Evolutionary conservation across 2,888 invertebrate species (phyloP), one percentile per base, ranked within the genome.

Genomic region (Andricus curvator): DNA sequence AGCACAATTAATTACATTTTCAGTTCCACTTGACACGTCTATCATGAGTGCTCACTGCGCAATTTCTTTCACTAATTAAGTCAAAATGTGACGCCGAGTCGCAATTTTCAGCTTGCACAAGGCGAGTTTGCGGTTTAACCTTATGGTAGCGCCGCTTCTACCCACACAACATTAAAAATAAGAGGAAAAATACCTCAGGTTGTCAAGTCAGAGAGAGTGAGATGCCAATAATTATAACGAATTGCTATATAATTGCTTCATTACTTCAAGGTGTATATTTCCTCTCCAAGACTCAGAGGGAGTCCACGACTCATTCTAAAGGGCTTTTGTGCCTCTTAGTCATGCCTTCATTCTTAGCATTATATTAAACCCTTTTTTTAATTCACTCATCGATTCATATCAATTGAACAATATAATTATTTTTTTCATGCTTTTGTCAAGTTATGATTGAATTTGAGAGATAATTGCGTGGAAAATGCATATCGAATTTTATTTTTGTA

Each of bases 211-310:
- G 41, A 78, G 66, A 80, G 41, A 78, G 77, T 74, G 79, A 81
- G 76, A 76, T 81, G 84, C 81, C 85, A 84, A 88, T 86, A 88
- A 90, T 90, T 89, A 88, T 88, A 88, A 89, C 86, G 85, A 88
- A 88, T 87, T 86, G 86, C 84, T 83, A 80, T 87, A 89, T 89
- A 88, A 90, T 90, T 87, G 88, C 89, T 87, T 84, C 85, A 86
- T 86, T 83, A 82, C 83, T 81, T 77, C 56, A 68, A 68, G 74
- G 56, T 56, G n/a, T 64, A 81, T 82, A 65, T 44, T 25, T 70
- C 11, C 29, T 70, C 70, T 51, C 25, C 9, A 81, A 80, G 25
- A 80, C 84, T 84, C 85, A 84, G 85, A 85, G 83, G 81, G 77
- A 60, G 68, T 81, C 76, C 82, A 83, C 80, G 80, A 81, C 80